These are phyloP conservation scores for Urocitellus parryii DNA, from an alignment of 2,113 vertebrate genomes.

Conservation along the genomic window DNA sequence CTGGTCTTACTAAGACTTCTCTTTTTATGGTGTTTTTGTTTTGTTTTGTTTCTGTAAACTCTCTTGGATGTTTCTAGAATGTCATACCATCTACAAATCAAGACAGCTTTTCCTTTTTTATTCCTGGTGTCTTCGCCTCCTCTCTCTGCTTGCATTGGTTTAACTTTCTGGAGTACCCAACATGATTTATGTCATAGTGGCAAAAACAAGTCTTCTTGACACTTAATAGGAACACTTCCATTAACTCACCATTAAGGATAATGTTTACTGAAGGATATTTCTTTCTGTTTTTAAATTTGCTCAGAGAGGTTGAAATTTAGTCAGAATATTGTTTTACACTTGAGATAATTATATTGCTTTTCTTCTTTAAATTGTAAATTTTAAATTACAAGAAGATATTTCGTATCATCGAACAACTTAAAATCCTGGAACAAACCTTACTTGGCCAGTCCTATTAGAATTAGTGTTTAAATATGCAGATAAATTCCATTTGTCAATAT, in stretches of 20 bases:
- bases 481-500: neutral
- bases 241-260: neutral
- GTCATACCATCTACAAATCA: neutral
- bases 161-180: neutral
- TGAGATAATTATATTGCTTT: neutral
- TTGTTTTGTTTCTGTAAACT: neutral
- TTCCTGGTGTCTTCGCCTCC: neutral
- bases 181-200: neutral
- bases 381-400: conserved; percentile 30
- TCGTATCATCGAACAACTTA: neutral
- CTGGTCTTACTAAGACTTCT: neutral
- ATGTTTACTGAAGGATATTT: neutral
- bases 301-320: conserved; percentile 31
- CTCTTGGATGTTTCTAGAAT: neutral
- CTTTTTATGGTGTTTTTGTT: neutral
- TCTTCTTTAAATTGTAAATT: neutral
- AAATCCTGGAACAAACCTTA: neutral
- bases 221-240: neutral
- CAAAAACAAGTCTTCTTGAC: neutral
- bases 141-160: neutral
- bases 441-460: neutral
- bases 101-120: neutral
- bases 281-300: conserved; percentile 20
- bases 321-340: conserved; percentile 36
- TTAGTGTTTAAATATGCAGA: neutral